A percentile compares a stretch with the other conserved stretches of the same genome.
Conservation (phyloP, 2,113 vertebrate genomes). For the Eulemur macaco region DNA sequence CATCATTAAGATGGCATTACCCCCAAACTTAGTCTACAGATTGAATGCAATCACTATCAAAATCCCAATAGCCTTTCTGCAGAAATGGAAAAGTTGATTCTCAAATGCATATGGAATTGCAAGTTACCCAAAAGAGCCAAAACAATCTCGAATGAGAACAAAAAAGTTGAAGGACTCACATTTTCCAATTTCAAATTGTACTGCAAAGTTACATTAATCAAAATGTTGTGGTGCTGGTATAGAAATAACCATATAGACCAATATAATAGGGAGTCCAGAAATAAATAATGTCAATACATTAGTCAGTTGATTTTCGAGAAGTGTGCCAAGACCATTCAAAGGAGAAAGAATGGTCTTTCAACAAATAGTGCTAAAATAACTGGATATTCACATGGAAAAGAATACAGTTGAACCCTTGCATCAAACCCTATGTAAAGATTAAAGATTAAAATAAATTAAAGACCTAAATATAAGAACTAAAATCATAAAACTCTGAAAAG, state of each 20-base stretch:
- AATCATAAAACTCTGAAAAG: background rate
- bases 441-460: background rate
- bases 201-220: background rate
- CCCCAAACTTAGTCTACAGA: background rate
- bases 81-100: background rate
- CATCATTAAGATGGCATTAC: background rate
- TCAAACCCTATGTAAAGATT: background rate
- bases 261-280: background rate
- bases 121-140: background rate
- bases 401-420: background rate
- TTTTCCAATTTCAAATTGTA: background rate
- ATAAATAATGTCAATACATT: background rate
- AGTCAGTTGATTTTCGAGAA: background rate
- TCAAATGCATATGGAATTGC: background rate
- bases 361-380: background rate
- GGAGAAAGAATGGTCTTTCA: conserved; percentile 17
- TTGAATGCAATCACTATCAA: background rate
- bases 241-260: background rate
- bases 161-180: background rate
- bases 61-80: background rate
- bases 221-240: background rate
- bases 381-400: background rate
- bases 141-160: background rate
- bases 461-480: background rate
- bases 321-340: background rate